Base-by-base conservation (phyloP, 1,140 invertebrate species). In the Helicorthomorpha holstii region DNA sequence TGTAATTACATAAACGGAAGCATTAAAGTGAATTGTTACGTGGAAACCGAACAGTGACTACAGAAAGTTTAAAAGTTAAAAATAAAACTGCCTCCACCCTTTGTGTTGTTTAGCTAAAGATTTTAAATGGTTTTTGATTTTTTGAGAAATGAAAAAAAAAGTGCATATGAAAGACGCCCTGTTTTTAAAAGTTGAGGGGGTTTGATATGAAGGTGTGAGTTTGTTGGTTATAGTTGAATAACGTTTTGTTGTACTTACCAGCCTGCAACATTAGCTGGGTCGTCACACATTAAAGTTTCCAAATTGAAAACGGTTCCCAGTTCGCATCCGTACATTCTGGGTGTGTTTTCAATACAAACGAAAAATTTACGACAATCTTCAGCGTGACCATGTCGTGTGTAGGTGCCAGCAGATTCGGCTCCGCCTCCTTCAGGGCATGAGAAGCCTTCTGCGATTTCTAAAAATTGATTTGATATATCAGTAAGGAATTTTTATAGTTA, bases 281-380 rank as follows among this genome's bases (percentile, higher is more conserved):
- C 87, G 69, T 89, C 83, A 68, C 90, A 94, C 73, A 87, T 86
- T 54, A 89, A 85, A 54, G 81, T 82, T 59, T 85, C 87, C 53
- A 90, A 85, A 59, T 79, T 66, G 82, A 92, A 94, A 14, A 93
- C 90, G 22, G 88, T 92, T 54, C 89, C 90, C 63, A 94, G 87
- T 58, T 87, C 87, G 70, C 90, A 94, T 51, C 90, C 89, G 67
- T 94, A 94, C 67, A 93, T 88, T 59, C 90, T 76, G 53, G 89
- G 82, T 49, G 80, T 81, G 54, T 84, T 83, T 65, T 91, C 87
- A 45, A 92, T 67, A 65, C 88, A 93, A 14, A 72, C 67, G 75
- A 88, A 94, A 70, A 92, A 94, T 66, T 92, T 91, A 60, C 89
- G 79, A 76, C 89, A 93, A 67, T 93, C 89, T 53, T 91, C 87